Evolutionary conservation across 2,888 invertebrate species (phyloP).

Genomic region (Lacanobia wlatinum): DNA sequence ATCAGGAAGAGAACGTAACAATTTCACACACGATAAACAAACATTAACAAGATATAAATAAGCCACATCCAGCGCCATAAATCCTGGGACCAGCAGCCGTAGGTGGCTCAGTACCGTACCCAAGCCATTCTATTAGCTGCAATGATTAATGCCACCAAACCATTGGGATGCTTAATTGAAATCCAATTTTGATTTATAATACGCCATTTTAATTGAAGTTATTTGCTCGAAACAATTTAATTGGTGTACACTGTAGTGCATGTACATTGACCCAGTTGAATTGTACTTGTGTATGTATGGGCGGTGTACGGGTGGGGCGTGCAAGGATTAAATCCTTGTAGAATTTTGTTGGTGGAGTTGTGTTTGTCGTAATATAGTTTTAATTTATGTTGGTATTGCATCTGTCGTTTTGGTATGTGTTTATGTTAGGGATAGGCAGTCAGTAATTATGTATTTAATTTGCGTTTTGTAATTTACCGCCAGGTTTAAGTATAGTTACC

Average conservation of each 20-base stretch:
- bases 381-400: conserved; percentile 26
- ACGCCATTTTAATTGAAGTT: conserved; percentile 75
- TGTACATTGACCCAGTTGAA: conserved; percentile 49
- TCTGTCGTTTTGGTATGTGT: conserved; percentile 8
- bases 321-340: conserved; percentile 35
- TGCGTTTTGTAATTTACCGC: not conserved
- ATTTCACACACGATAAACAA: conserved; percentile 43
- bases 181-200: conserved; percentile 80
- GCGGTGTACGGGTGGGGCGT: conserved; percentile 44
- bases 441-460: not conserved
- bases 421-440: conserved; percentile 7
- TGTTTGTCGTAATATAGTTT: conserved; percentile 18
- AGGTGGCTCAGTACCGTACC: conserved; percentile 65
- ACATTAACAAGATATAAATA: conserved; percentile 18
- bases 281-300: conserved; percentile 54
- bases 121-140: conserved; percentile 74
- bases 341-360: conserved; percentile 21
- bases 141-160: conserved; percentile 79
- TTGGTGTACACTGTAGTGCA: conserved; percentile 54
- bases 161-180: conserved; percentile 84
- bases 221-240: conserved; percentile 71
- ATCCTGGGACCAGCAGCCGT: conserved; percentile 53
- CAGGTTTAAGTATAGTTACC: not conserved
- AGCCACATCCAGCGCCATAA: conserved; percentile 49
- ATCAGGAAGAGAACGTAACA: conserved; percentile 17